Conservation (phyloP, 1,140 invertebrate genomes). For the Drosophila melanica region DNA sequence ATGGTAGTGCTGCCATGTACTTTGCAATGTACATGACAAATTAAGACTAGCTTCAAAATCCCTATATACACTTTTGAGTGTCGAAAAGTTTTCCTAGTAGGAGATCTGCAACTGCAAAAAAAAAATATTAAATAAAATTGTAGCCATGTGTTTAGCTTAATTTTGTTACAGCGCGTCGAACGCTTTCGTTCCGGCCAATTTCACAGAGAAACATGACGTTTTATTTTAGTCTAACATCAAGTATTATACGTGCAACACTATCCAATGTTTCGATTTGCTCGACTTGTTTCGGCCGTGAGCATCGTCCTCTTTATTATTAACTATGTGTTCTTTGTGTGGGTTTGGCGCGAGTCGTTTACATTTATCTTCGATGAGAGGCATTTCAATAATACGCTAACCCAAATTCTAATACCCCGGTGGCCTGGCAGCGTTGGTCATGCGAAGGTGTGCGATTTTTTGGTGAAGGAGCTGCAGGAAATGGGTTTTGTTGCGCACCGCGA, state of each 20-base stretch:
- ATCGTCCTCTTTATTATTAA: conserved; percentile 12
- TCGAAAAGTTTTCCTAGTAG: too few species aligned
- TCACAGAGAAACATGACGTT: not conserved
- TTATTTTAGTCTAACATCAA: not conserved
- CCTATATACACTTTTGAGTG: too few species aligned
- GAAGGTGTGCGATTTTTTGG: conserved; percentile 88
- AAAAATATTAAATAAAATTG: not conserved
- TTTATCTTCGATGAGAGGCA: conserved; percentile 85
- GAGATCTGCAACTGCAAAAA: too few species aligned
- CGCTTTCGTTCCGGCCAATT: conserved; percentile 1
- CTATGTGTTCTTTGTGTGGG: not conserved
- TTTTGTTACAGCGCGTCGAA: not conserved
- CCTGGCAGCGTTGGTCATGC: conserved; percentile 88
- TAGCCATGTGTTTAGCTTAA: not conserved
- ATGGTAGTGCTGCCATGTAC: too few species aligned
- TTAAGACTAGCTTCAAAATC: too few species aligned
- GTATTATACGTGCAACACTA: not conserved
- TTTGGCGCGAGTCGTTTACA: not conserved
- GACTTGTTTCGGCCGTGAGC: not conserved
- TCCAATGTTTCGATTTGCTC: not conserved
- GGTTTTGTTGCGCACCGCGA: conserved; percentile 21
- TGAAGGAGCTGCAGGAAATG: conserved; percentile 17
- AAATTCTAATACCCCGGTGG: conserved; percentile 90
- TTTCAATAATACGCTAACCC: conserved; percentile 87
- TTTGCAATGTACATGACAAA: too few species aligned